These are phyloP conservation scores for Sinotaia quadrata DNA, from an alignment of 2,888 invertebrate species.

Conservation along the genomic window DNA sequence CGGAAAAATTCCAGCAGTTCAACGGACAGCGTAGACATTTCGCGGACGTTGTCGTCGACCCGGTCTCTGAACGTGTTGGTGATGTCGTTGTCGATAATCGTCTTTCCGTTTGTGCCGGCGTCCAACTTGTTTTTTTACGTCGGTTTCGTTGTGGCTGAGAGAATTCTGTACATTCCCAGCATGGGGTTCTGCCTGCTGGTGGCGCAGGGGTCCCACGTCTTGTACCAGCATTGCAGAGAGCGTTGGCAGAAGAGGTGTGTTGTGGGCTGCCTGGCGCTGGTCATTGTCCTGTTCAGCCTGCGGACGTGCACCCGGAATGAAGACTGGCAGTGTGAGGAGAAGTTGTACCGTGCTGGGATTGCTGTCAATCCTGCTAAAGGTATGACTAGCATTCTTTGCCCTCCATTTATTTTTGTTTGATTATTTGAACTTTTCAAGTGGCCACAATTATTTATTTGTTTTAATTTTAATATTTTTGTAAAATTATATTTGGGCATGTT, in stretches of 20 bases:
- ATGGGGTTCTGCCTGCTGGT: conserved; percentile 93
- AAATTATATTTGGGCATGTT: no score
- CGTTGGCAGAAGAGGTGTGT: conserved; percentile 35
- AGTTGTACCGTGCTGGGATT: conserved; percentile 91
- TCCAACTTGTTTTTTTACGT: conserved; percentile 97
- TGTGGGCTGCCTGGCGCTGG: conserved; percentile 38
- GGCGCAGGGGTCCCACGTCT: conserved; percentile 74
- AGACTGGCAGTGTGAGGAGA: conserved; percentile 95
- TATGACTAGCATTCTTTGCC: conserved; percentile 67
- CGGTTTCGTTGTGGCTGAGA: conserved; percentile 97
- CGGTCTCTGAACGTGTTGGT: conserved; percentile 49
- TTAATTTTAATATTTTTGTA: no score
- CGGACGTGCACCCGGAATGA: conserved; percentile 87
- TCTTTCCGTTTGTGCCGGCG: conserved; percentile 94
- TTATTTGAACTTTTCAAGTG: background rate
- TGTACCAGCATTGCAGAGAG: conserved; percentile 42
- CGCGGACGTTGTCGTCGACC: background rate
- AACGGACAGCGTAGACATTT: background rate
- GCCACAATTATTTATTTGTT: background rate
- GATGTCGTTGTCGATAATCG: conserved; percentile 80
- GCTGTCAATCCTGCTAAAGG: conserved; percentile 98
- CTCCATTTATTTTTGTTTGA: background rate
- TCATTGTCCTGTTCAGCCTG: conserved; percentile 70
- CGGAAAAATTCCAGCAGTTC: background rate
- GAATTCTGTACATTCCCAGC: conserved; percentile 95